Base-by-base conservation (phyloP, 2,888 invertebrate genomes). In the Odiellus spinosus region DNA sequence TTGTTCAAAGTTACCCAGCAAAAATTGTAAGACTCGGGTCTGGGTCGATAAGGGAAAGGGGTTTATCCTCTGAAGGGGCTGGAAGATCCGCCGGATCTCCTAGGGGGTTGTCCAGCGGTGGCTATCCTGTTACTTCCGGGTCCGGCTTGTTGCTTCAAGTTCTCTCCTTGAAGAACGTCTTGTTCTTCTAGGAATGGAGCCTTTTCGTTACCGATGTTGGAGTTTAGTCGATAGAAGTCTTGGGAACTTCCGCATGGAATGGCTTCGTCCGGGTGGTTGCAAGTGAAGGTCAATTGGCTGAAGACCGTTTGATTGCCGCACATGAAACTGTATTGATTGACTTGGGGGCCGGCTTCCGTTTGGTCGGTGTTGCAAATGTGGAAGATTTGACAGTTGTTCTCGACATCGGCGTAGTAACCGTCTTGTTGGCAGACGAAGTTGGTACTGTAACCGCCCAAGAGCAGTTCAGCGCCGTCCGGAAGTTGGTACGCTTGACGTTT, bases 341-440 rank as follows among this genome's bases (percentile, higher is more conserved):
- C 42, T 1, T 47, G 12, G 11, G 38, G 46, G 20, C 52, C 53
- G 17, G 47, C 51, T 6, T 46, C 14, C 18, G 51, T 46, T 10
- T 46, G 50, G 3, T 47, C 33, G 3, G 53, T 46, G 12, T 48
- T 47, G 19, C 55, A 56, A 10, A 56, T 47, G 42, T 56, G 55
- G 51, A 56, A 56, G 35, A 56, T 48, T 21, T 54, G 50, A 40
- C 55, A 55, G 42, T 54, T 51, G 44, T 53, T 55, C 42, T 53
- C 55, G 2, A 48, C 45, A 39, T 56, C 56, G 6, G 56, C 56
- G 42, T 56, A 56, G 45, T 56, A 56, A 1, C 56, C 56, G 34
- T 56, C 53, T 8, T 56, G 56, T 14, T 60, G 58, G 20, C 56
- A 59, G 20, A 58, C 58, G 50, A 63, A 56, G 26, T 60, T 60